Percentiles rank a stretch among this genome's conserved stretches.
These are phyloP conservation scores for Mesodorylaimus sp. DNA, from an alignment of 2,888 invertebrate genomes.

Conservation along the genomic window DNA sequence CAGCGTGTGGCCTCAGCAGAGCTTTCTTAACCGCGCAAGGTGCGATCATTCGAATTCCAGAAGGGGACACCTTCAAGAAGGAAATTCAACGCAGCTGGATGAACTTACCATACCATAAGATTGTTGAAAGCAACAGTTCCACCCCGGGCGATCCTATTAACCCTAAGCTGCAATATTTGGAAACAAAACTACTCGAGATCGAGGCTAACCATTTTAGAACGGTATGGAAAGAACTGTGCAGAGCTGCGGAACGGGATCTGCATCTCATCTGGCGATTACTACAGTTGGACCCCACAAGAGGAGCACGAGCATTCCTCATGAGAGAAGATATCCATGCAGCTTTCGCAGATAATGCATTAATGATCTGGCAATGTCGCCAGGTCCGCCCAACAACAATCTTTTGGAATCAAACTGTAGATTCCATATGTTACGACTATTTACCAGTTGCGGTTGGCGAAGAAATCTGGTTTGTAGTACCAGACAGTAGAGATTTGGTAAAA, in stretches of 20 bases:
- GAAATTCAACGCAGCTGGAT: no score
- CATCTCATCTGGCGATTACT: constrained; percentile 1
- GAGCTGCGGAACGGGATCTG: neutral
- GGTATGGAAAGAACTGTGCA: constrained; percentile 4
- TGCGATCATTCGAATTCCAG: no score
- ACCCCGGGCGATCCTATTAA: constrained; percentile 4
- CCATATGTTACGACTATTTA: constrained; percentile 5
- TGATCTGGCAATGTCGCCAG: constrained; percentile 3
- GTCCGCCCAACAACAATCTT: neutral
- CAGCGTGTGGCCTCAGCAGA: no score
- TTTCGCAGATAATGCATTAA: constrained; percentile 6
- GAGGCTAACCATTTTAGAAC: neutral
- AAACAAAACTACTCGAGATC: neutral
- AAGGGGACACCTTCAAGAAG: no score
- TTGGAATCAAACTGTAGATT: constrained; percentile 5
- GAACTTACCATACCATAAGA: no score
- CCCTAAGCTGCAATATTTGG: constrained; percentile 2
- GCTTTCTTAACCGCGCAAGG: no score
- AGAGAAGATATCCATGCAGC: constrained; percentile 3
- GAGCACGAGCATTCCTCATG: constrained; percentile 3
- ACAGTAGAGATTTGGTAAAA: no score
- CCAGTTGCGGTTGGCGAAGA: neutral
- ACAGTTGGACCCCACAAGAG: constrained; percentile 2
- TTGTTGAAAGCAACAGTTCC: no score
- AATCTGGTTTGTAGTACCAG: no score